A percentile compares a stretch with the other conserved stretches of the same genome.
Evolutionary conservation across 2,113 vertebrate species (phyloP).

Genomic region (Lamprotornis superbus): DNA sequence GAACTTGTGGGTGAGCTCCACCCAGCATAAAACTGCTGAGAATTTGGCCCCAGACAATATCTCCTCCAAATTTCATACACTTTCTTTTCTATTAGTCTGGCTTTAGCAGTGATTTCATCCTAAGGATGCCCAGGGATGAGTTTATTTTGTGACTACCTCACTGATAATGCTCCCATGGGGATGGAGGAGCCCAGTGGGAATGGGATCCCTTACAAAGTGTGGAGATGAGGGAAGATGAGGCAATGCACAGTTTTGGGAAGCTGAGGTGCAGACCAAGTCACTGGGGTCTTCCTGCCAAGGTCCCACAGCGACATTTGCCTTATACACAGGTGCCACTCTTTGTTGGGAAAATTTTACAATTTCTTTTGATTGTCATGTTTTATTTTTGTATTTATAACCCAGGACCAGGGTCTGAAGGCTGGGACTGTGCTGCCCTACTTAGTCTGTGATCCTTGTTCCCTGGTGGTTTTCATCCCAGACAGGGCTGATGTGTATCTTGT

Average conservation of each 20-base stretch:
- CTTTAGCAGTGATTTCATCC: background rate
- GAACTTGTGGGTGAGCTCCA: background rate
- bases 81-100: background rate
- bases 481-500: too few relatives aligned
- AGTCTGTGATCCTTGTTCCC: background rate
- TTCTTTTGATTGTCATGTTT: background rate
- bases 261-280: background rate
- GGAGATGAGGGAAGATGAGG: background rate
- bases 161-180: background rate
- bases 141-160: background rate
- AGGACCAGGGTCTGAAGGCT: background rate
- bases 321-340: background rate
- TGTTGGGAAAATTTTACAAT: background rate
- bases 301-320: background rate
- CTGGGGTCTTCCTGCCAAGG: background rate
- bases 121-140: background rate
- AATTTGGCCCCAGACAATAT: background rate
- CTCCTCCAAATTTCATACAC: background rate
- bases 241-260: background rate
- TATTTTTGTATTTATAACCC: background rate
- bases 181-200: background rate
- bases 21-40: background rate
- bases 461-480: background rate
- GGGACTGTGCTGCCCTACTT: background rate
- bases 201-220: fast-evolving